phyloP scores from a whole-genome alignment of 2,113 vertebrate genomes.

The Elephantulus edwardii region DNA sequence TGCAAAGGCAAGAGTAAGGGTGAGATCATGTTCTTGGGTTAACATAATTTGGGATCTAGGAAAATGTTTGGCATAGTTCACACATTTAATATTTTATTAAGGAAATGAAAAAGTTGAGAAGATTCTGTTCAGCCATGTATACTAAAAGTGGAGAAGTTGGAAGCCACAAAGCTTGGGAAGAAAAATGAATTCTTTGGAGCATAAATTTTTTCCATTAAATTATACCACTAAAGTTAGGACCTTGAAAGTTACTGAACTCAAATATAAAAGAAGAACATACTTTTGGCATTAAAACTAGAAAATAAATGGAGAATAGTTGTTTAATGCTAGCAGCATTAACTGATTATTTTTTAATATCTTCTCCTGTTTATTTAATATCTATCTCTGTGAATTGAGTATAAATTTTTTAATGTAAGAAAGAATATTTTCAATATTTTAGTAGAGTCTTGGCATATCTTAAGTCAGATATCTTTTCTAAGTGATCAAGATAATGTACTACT shows the following conservation, averaged over 20 bases:
- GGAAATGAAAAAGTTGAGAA: conserved; percentile 51
- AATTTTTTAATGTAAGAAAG: background rate
- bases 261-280: conserved; percentile 50
- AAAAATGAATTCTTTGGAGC: conserved; percentile 72
- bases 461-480: background rate
- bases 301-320: background rate
- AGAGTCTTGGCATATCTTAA: background rate
- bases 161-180: conserved; percentile 66
- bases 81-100: conserved; percentile 37
- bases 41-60: background rate
- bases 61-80: background rate
- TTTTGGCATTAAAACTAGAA: conserved; percentile 32
- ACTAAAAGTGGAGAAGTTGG: conserved; percentile 69
- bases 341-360: background rate
- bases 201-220: conserved; percentile 73
- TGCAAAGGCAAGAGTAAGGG: background rate
- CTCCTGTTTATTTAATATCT: conserved; percentile 24
- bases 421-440: conserved; percentile 17
- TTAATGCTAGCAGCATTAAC: background rate
- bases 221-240: conserved; percentile 61
- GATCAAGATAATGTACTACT: background rate
- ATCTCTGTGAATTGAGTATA: background rate
- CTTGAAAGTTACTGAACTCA: conserved; percentile 45
- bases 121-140: conserved; percentile 50
- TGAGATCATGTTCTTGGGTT: background rate